Conservation (phyloP, 2,113 vertebrate species). For the Sakesphorus luctuosus region DNA sequence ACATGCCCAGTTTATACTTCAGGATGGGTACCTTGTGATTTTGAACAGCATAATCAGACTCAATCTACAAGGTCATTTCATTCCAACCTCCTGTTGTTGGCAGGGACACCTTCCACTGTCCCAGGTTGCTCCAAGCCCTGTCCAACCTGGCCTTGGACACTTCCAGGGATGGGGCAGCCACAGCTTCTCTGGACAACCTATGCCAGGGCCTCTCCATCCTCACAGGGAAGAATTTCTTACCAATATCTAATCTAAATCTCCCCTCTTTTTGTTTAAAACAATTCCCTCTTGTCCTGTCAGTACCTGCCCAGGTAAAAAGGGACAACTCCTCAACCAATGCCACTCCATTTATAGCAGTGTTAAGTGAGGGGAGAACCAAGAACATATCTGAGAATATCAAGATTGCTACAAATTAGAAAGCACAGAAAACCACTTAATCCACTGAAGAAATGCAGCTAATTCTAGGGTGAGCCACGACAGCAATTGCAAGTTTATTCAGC, state of each 20-base stretch:
- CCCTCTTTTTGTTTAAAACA: background rate
- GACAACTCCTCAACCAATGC: background rate
- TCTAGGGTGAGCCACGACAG: background rate
- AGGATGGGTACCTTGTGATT: background rate
- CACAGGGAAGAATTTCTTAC: background rate
- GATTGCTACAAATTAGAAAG: background rate
- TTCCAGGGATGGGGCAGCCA: background rate
- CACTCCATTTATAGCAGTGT: background rate
- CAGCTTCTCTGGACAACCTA: background rate
- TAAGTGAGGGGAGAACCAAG: background rate
- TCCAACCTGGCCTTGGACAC: background rate
- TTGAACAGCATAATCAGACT: background rate
- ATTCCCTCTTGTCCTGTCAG: background rate
- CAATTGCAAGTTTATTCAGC: background rate
- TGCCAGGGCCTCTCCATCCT: background rate
- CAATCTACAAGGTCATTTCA: background rate
- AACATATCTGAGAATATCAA: background rate
- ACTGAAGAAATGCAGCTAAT: background rate
- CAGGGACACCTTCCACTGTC: accelerated
- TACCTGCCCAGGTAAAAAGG: background rate
- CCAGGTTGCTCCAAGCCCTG: accelerated
- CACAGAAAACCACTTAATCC: background rate
- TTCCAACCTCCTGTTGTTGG: background rate
- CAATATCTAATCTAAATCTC: background rate
- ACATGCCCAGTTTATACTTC: background rate